Conservation (phyloP, 2,888 invertebrate species). For the Epinotia ramella region DNA sequence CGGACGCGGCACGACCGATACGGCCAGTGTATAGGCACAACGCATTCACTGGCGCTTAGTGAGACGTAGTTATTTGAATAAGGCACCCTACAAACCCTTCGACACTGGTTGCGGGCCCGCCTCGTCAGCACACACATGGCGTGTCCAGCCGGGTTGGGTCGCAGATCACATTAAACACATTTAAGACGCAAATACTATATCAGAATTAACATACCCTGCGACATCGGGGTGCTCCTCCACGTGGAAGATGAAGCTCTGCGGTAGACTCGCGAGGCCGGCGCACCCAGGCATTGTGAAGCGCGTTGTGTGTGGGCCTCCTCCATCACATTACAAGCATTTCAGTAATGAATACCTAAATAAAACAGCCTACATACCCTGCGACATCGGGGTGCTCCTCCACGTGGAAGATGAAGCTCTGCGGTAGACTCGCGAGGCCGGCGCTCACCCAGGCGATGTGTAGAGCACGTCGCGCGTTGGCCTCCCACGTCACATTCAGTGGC, state of each 20-base stretch:
- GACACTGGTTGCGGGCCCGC: no score
- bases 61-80: no score
- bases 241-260: constrained; percentile 96
- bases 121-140: no score
- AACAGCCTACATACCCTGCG: constrained; percentile 82
- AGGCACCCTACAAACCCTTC: no score
- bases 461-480: constrained; percentile 91
- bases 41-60: no score
- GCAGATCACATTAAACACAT: no score
- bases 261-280: constrained; percentile 92
- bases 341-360: background rate
- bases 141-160: no score
- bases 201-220: no score
- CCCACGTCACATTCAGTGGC: constrained; percentile 91
- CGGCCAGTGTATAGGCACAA: no score
- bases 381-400: constrained; percentile 93
- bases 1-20: no score
- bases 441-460: constrained; percentile 92
- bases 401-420: constrained; percentile 96
- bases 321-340: constrained; percentile 81
- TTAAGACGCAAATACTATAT: no score
- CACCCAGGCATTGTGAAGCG: constrained; percentile 92
- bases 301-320: constrained; percentile 90
- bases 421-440: constrained; percentile 92
- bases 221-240: constrained; percentile 80